Base-by-base conservation (phyloP, 2,888 invertebrate genomes). In the Antheraea yamamai region DNA sequence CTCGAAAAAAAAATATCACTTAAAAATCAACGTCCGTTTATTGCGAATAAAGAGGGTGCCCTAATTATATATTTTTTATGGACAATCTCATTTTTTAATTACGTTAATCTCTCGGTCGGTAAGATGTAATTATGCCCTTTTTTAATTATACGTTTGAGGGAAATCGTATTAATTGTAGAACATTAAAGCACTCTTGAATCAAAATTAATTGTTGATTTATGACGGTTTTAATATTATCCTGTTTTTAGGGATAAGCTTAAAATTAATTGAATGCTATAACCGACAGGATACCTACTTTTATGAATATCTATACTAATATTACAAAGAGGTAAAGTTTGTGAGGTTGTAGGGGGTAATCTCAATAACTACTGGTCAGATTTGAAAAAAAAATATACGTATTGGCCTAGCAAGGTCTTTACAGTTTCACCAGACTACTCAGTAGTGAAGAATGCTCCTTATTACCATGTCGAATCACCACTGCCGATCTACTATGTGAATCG, bases 21-120 rank as follows among this genome's bases (percentile, higher is more conserved):
- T 64, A 26, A 66, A 30, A 26, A 30, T 66, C 64, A 30, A 3
- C 20, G 26, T 66, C 64, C 14, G 30, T 66, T 66, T 30, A 66
- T 66, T 26, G 4, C 18, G 16, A 16, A 14, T 20, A 26, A 66
- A 30, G 30, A 66, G 64, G 64, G 64, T 64, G 30, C 4, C 30
- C 30, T 66, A 30, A 66, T 66, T 26, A 66, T 30, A 16, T 16
- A 4, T 66, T 66, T 47, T 66, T 66, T 66, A 26, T 66, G 64
- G 30, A 61, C 23, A 23, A 61, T 61, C 61, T 66, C 16, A 30
- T 66, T 66, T 66, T 66, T 66, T 66, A 16, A 66, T 66, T 30
- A 66, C 64, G 6, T 66, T 66, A 26, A 66, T 66, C 26, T 66
- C 64, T 30, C 61, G 23, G 61, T 23, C 10, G 23, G n/a, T 66